Evolutionary conservation across 1,140 invertebrate genomes (phyloP).

Genomic region (Gonioctena quinquepunctata): DNA sequence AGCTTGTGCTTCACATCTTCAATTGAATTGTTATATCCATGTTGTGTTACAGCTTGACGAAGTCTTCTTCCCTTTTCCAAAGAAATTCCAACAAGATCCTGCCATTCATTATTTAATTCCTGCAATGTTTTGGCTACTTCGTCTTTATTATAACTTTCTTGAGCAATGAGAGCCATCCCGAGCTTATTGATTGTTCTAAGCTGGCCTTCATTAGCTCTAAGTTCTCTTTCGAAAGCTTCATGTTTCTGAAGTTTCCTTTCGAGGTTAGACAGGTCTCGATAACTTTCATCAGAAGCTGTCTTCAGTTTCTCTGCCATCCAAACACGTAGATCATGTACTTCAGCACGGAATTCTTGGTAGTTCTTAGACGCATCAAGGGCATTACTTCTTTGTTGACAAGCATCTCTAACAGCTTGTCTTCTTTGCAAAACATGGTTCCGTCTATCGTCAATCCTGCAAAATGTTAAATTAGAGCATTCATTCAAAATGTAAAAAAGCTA

Average conservation of each 20-base stretch:
- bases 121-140: constrained; percentile 69
- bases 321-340: constrained; percentile 79
- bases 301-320: constrained; percentile 94
- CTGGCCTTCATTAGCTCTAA: constrained; percentile 89
- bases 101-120: constrained; percentile 76
- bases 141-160: constrained; percentile 70
- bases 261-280: constrained; percentile 88
- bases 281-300: constrained; percentile 90
- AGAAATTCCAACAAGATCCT: constrained; percentile 68
- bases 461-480: constrained; percentile 30
- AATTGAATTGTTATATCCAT: constrained; percentile 75
- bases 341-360: constrained; percentile 85
- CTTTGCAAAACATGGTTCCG: constrained; percentile 75
- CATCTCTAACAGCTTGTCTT: constrained; percentile 73
- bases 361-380: constrained; percentile 77
- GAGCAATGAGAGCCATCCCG: constrained; percentile 70
- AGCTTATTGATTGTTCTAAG: constrained; percentile 81
- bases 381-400: constrained; percentile 72
- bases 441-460: constrained; percentile 70
- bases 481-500: not conserved
- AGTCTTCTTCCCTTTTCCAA: constrained; percentile 82
- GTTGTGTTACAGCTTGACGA: constrained; percentile 78
- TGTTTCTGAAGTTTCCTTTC: constrained; percentile 96
- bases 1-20: constrained; percentile 82
- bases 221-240: constrained; percentile 94